Percentiles rank a stretch among this genome's conserved stretches.
Conservation (phyloP, 2,888 invertebrate genomes). For the Mythimna albipuncta region DNA sequence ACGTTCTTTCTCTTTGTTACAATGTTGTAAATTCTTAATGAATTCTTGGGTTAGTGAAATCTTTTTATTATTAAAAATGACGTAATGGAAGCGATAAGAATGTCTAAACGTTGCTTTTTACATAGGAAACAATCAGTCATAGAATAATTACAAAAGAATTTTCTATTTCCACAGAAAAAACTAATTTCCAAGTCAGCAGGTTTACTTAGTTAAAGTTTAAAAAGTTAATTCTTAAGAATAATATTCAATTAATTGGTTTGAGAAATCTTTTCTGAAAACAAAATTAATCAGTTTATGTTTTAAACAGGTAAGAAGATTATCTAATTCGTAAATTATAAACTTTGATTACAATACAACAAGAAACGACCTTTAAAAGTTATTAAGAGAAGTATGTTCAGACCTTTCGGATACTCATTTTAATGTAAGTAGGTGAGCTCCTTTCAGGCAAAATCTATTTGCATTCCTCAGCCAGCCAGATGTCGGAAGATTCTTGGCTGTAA, state of each 20-base stretch:
- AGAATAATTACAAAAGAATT: conserved; percentile 7
- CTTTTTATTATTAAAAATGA: conserved; percentile 17
- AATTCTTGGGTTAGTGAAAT: conserved; percentile 17
- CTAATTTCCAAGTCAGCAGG: conserved; percentile 10
- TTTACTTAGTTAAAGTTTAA: conserved; percentile 20
- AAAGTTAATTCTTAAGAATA: conserved; percentile 10
- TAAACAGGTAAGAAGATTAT: conserved; percentile 4
- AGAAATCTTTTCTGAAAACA: neutral
- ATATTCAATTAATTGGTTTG: conserved; percentile 3
- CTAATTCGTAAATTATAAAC: conserved; percentile 9
- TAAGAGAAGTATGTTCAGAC: conserved; percentile 15
- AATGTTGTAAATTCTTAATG: conserved; percentile 3
- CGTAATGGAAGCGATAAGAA: conserved; percentile 35
- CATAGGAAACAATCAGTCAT: conserved; percentile 39
- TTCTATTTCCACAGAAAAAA: conserved; percentile 18
- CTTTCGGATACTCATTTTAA: conserved; percentile 12
- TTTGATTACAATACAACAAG: conserved; percentile 31
- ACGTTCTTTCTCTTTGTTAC: conserved; percentile 7
- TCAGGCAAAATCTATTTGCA: conserved; percentile 57
- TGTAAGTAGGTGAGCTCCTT: conserved; percentile 42
- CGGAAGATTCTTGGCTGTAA: conserved; percentile 8
- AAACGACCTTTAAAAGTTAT: neutral
- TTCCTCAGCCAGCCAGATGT: conserved; percentile 30
- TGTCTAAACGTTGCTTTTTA: conserved; percentile 10
- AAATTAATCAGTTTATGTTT: conserved; percentile 14